Evolutionary conservation across 2,888 invertebrate genomes (phyloP).

Genomic region (Tipula helvola): DNA sequence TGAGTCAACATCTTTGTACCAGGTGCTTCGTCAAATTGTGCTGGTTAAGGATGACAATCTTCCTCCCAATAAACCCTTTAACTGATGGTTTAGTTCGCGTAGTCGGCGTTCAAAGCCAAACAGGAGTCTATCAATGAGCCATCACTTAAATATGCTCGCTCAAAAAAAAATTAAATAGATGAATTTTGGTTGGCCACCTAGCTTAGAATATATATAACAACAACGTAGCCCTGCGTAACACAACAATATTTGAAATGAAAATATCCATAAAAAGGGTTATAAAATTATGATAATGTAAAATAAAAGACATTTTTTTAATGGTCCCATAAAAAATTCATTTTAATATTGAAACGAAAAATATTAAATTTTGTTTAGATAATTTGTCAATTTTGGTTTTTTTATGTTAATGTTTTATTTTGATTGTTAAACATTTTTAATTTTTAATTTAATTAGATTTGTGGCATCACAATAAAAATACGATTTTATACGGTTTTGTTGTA

Average conservation of each 20-base stretch:
- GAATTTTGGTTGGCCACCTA: too few relatives aligned
- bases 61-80: too few relatives aligned
- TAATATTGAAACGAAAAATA: not conserved
- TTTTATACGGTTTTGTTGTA: not conserved
- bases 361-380: not conserved
- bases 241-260: not conserved
- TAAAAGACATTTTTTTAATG: not conserved
- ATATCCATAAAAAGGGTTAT: not conserved
- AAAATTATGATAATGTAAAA: not conserved
- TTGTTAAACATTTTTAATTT: not conserved
- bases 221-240: not conserved
- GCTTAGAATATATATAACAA: too few relatives aligned
- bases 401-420: not conserved
- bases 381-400: not conserved
- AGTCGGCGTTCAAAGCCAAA: too few relatives aligned
- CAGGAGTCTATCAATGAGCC: too few relatives aligned
- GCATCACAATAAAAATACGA: not conserved
- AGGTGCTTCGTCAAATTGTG: too few relatives aligned
- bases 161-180: too few relatives aligned
- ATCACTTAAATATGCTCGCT: too few relatives aligned
- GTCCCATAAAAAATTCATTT: not conserved
- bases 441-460: not conserved
- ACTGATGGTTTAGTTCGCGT: too few relatives aligned
- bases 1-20: too few relatives aligned
- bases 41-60: too few relatives aligned